Percentiles rank a stretch among this genome's conserved stretches.
These are phyloP conservation scores for Epistrophe grossulariae DNA, from an alignment of 2,888 invertebrate genomes.

Conservation along the genomic window DNA sequence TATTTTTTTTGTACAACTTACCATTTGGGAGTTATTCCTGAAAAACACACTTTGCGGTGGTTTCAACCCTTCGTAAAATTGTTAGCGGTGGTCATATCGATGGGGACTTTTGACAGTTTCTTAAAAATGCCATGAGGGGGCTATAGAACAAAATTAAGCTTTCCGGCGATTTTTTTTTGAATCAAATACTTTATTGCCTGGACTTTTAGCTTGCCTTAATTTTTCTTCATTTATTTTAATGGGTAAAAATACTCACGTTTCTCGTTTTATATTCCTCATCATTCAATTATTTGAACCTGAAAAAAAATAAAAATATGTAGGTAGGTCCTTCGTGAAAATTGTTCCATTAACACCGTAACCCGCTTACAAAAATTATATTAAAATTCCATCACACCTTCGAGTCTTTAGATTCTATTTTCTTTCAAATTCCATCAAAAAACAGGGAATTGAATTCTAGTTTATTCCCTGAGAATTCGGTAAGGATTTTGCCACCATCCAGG, in stretches of 20 bases:
- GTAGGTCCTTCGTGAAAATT: neutral
- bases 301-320: neutral
- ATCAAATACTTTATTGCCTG: no score
- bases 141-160: no score
- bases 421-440: conserved; percentile 19
- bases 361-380: conserved; percentile 42
- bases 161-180: no score
- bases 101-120: no score
- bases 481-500: neutral
- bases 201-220: no score
- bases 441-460: neutral
- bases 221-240: no score
- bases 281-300: neutral
- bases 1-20: no score
- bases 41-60: no score
- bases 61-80: no score
- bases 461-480: conserved; percentile 11
- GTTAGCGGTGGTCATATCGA: no score
- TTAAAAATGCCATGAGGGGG: no score
- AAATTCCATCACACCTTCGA: conserved; percentile 46
- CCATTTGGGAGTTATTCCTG: no score
- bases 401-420: conserved; percentile 5
- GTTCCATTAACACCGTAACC: conserved; percentile 42
- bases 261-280: neutral
- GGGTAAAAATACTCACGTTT: neutral